Evolutionary conservation across 2,888 invertebrate genomes (phyloP), one percentile per base, ranked within the genome.

Genomic region (Crocallis elinguaria): DNA sequence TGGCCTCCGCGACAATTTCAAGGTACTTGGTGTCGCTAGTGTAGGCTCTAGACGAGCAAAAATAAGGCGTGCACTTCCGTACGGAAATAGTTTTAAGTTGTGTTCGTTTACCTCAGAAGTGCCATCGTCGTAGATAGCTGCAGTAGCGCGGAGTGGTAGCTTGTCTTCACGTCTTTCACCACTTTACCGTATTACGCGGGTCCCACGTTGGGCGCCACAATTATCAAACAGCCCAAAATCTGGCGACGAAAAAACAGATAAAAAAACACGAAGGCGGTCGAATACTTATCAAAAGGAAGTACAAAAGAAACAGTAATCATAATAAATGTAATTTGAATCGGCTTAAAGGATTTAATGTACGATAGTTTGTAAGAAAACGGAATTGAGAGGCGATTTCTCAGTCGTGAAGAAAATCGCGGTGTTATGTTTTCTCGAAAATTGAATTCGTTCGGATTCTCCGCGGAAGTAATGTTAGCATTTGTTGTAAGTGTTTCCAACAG

Each of bases 61-160:
- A n/a, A n/a, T n/a, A n/a, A 60, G 60, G 62, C 66, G 65, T 48
- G 60, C 66, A 46, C 50, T 44, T 55, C 65, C 62, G 63, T 64
- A 67, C 71, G 63, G 66, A 56, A 62, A 67, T 82, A 84, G 80
- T 73, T 77, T 68, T 82, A 79, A 83, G 81, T 83, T 77, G 77
- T 71, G 77, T 79, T 79, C 73, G 84, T 81, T 86, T 85, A 86
- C 88, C 86, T 87, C 87, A 83, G 75, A 76, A 84, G 88, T 86
- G 88, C 88, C 88, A 86, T 86, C 79, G 73, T 67, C 61, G 66
- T 67, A 69, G 54, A 54, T 29, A 45, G 38, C 50, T 43, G 53
- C 49, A 32, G 25, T 29, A 35, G 49, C 38, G 46, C 46, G 48
- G 50, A 38, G 36, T 25, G 59, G 14, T 27, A 50, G 36, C 46